Base-by-base conservation (phyloP, 2,888 invertebrate genomes). In the Tuta absoluta region DNA sequence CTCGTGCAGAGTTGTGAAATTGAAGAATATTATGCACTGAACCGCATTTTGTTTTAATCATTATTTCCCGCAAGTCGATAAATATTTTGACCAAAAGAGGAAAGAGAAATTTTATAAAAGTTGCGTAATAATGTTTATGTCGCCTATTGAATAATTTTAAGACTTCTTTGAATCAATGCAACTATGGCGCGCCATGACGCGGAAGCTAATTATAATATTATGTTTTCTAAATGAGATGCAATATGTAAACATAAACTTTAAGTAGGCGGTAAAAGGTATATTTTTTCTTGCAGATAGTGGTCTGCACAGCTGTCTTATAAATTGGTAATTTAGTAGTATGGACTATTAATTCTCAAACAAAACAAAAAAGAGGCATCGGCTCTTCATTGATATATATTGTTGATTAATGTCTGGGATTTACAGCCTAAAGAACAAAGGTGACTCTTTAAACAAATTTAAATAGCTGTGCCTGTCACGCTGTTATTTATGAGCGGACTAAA, bases 1-100 rank as follows among this genome's bases (percentile, higher is more conserved):
- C 72, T 65, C 63, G 33, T 5, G 65, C 71, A 84, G 82, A 85
- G 86, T 75, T 89, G 84, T 75, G 67, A 70, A 69, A 70, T 68
- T 64, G 51, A 51, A 12, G 23, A 62, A 49, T 61, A 51, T 57
- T 65, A 57, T 56, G 21, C 12, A 5, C 21, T 23, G 56, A 28
- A 28, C 24, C n/a, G 0, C n/a, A 56, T 2, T 56, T n/a, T 24
- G 28, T 1, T n/a, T 5, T 4, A 53, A 23, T n/a, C n/a, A 24
- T 53, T n/a, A 3, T 33, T 56, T 24, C 33, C 24, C 1, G 21
- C 21, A 21, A 19, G 11, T 21, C 21, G 19, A 49, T 7, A 19
- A 19, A 19, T 17, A 45, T 45, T n/a, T 45, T 45, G n/a, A 3
- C 33, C 33, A 33, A 33, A 4, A 28, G 10, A 8, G 33, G 19